These are phyloP conservation scores for Aphelocoma californica DNA, from an alignment of 2,797 vertebrate genomes.

Conservation along the genomic window DNA sequence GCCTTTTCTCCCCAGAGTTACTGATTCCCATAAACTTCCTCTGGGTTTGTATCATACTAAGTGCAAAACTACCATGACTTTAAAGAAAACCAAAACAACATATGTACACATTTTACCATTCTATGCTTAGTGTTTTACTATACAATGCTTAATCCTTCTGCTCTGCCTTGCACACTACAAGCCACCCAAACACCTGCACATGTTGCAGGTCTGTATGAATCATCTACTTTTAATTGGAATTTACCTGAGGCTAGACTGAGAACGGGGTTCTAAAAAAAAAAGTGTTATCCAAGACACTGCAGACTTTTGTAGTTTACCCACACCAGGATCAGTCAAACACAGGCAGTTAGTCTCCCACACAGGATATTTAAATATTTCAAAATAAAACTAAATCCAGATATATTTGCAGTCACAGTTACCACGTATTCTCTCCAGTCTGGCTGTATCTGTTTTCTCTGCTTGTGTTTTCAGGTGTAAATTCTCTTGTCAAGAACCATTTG, in stretches of 20 bases:
- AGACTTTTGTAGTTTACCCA: neutral
- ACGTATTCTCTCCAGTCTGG: neutral
- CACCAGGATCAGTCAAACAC: neutral
- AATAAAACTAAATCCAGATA: neutral
- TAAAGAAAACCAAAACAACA: neutral
- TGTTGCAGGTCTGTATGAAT: neutral
- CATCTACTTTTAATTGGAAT: neutral
- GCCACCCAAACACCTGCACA: fast-evolving
- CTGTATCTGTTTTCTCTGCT: neutral
- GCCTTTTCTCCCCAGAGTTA: neutral
- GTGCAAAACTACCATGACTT: neutral
- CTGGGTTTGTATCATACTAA: neutral
- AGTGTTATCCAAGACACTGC: neutral
- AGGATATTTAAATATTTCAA: neutral
- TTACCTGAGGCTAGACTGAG: neutral
- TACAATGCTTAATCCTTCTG: neutral
- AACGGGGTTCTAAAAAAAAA: neutral
- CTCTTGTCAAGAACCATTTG: neutral
- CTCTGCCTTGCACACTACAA: neutral
- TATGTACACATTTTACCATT: neutral
- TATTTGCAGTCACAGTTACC: neutral
- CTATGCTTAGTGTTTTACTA: neutral
- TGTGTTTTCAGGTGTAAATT: neutral
- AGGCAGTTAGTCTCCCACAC: neutral
- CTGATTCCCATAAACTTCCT: neutral